A percentile compares a stretch with the other conserved stretches of the same genome.
Conservation (phyloP, 2,888 invertebrate genomes). For the Campoletis raptor region DNA sequence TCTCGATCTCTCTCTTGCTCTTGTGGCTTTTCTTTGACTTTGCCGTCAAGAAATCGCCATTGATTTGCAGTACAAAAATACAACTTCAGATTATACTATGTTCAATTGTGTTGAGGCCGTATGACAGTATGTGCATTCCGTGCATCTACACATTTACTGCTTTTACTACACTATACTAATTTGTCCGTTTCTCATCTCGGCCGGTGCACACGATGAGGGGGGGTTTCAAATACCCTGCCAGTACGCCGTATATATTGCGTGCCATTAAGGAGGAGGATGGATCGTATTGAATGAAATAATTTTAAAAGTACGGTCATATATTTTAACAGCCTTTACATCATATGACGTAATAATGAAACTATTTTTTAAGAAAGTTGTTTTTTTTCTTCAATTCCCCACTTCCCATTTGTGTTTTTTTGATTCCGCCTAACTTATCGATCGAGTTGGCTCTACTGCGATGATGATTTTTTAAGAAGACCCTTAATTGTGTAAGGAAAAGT, state of each 20-base stretch:
- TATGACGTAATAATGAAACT: too few species aligned
- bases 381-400: not conserved
- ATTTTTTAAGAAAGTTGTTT: too few species aligned
- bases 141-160: not conserved
- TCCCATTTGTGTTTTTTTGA: not conserved
- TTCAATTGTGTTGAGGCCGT: not conserved
- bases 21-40: not conserved
- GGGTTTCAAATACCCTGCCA: not conserved
- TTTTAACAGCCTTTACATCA: too few species aligned
- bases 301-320: too few species aligned
- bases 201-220: not conserved
- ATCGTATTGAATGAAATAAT: too few species aligned
- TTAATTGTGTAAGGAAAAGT: too few species aligned
- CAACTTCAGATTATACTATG: slow-evolving; percentile 16
- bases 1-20: not conserved
- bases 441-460: not conserved
- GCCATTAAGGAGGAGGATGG: not conserved
- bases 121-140: not conserved
- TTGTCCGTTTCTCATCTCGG: not conserved
- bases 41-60: slow-evolving; percentile 35
- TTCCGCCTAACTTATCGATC: not conserved
- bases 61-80: slow-evolving; percentile 23
- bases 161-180: not conserved
- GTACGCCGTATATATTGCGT: not conserved
- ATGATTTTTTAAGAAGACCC: too few species aligned